Percentiles rank a stretch among this genome's conserved stretches.
Conservation (phyloP, 2,797 vertebrate genomes). For the Holocentrus rufus region DNA sequence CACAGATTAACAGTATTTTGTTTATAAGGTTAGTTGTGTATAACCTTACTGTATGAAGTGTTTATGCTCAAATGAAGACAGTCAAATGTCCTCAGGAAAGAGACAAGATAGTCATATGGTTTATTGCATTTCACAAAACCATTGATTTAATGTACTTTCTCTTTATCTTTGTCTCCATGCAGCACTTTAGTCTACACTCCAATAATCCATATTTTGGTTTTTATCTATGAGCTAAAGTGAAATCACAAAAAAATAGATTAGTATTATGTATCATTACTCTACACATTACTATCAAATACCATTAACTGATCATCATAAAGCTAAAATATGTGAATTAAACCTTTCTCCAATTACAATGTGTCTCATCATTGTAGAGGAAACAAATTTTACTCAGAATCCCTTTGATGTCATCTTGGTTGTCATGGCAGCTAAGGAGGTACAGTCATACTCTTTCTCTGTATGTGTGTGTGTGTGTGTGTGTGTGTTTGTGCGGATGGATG, state of each 20-base stretch:
- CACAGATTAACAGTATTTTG: background rate
- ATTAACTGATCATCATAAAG: background rate
- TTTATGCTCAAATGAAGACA: too few relatives aligned
- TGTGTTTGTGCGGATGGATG: background rate
- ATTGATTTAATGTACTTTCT: background rate
- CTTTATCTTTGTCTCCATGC: background rate
- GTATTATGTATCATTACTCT: too few relatives aligned
- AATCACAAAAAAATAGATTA: too few relatives aligned
- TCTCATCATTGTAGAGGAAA: slow-evolving; percentile 45
- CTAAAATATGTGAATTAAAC: slow-evolving; percentile 20
- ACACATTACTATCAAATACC: too few relatives aligned
- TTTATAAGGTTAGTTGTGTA: background rate
- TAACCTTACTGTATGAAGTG: too few relatives aligned
- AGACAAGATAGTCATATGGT: background rate
- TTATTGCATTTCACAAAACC: background rate
- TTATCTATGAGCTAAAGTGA: too few relatives aligned
- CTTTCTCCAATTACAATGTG: slow-evolving; percentile 34
- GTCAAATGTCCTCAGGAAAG: too few relatives aligned
- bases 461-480: slow-evolving; percentile 20
- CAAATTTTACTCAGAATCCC: slow-evolving; percentile 37
- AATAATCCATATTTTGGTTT: too few relatives aligned
- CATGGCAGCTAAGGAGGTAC: slow-evolving; percentile 64
- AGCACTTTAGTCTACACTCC: background rate
- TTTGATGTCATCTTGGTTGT: slow-evolving; percentile 64
- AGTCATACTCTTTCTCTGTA: slow-evolving; percentile 12